Conservation (phyloP, 2,113 vertebrate genomes). For the Scomber japonicus region DNA sequence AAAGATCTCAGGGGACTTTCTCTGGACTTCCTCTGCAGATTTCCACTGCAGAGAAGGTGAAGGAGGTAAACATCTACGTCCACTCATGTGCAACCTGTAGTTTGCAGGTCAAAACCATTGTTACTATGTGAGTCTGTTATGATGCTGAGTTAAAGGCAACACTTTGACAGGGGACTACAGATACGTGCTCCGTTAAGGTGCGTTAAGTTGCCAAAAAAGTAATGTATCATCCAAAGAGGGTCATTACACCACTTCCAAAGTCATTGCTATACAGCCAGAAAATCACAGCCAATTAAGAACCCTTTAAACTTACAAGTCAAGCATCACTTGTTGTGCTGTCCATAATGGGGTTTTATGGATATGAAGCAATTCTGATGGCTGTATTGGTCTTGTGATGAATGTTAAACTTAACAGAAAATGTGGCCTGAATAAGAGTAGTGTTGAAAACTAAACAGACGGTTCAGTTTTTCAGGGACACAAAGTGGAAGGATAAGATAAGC, state of each 20-base stretch:
- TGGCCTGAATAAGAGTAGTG: constrained; percentile 33
- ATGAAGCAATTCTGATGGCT: constrained; percentile 69
- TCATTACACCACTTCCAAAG: constrained; percentile 58
- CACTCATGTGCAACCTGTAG: constrained; percentile 37
- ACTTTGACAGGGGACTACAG: constrained; percentile 39
- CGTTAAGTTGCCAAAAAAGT: constrained; percentile 62
- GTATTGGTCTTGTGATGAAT: constrained; percentile 66
- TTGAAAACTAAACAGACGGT: constrained; percentile 49
- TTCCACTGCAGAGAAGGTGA: constrained; percentile 20
- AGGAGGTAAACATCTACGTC: constrained; percentile 48
- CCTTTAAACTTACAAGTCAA: constrained; percentile 81
- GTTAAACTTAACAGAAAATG: constrained; percentile 66
- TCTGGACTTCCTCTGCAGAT: background rate
- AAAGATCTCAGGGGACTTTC: constrained; percentile 33
- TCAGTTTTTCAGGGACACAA: constrained; percentile 37
- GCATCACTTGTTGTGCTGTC: constrained; percentile 79
- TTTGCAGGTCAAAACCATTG: constrained; percentile 42
- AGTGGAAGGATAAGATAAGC: constrained; percentile 12
- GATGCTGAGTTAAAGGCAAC: constrained; percentile 28
- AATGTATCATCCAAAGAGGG: constrained; percentile 62
- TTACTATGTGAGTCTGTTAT: constrained; percentile 15
- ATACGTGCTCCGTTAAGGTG: constrained; percentile 50
- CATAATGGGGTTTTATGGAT: constrained; percentile 78
- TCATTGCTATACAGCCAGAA: constrained; percentile 57
- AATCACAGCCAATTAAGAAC: constrained; percentile 80